Base-by-base conservation (phyloP, 2,113 vertebrate species). In the Pelecanoides urinatrix region DNA sequence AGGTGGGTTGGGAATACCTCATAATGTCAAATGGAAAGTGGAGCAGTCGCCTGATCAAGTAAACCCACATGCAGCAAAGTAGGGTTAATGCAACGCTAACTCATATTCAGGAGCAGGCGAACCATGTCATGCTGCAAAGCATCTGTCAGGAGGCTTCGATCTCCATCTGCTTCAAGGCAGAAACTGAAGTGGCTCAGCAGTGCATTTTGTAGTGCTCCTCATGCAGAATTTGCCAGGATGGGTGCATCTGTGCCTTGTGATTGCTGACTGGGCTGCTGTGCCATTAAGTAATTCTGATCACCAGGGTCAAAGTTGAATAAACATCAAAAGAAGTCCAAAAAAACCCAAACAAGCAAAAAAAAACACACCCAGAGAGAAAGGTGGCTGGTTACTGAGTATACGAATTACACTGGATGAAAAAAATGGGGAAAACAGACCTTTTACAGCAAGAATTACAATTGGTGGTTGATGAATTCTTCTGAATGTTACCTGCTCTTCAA, bases 81-180 rank as follows among this genome's bases (percentile, higher is more conserved):
- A n/a, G 30, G 12, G 8, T 55, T 77, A 59, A 40, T 38, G 32
- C 3, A 38, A 18, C 52, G 36, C 8, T 44, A 30, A 38, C 8
- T 55, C 58, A 36, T 49, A 50, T 34, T 66, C 26, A 74, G 79
- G 36, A 78, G 25, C 22, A 62, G 34, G 21, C 3, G 1, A 89
- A 3, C 2, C 15, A 18, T 11, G 12, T 13, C 53, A 7, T 53
- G 15, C 16, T 70, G 40, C 36, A 88, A 77, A 90, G 9, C 3
- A 1, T 55, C 71, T 66, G 6, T 81, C 32, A 65, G 34, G 27
- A 70, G 23, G 36, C 30, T 65, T 77, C 0, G 0, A 44, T 40
- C 19, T 27, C 34, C 4, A 2, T n/a, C 26, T 38, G 13, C 45
- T 70, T 20, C 10, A 47, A 65, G 36, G 42, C 26, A 62, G 56